phyloP scores from a whole-genome alignment of 2,888 invertebrate genomes.

The Ramazzottius varieornatus region DNA sequence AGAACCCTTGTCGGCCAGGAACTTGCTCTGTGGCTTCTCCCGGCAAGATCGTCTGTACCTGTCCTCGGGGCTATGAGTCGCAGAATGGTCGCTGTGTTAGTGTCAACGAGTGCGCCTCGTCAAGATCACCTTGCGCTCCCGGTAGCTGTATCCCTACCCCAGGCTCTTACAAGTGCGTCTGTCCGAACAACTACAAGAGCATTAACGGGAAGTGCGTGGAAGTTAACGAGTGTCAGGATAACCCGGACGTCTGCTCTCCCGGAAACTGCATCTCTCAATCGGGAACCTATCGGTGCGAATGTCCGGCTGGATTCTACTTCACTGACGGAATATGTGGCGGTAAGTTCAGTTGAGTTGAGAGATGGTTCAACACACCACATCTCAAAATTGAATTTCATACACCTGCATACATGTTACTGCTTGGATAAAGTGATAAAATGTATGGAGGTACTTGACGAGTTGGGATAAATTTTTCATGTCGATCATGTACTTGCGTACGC shows the following conservation, averaged over 20 bases:
- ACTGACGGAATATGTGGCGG: not conserved
- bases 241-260: not conserved
- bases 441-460: too few species aligned
- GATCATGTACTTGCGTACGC: too few species aligned
- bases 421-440: too few species aligned
- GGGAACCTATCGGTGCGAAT: not conserved
- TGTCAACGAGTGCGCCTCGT: not conserved
- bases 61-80: not conserved
- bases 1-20: not conserved
- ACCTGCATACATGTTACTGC: too few species aligned
- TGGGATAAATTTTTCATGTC: too few species aligned
- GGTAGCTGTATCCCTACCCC: not conserved
- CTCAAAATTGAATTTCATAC: too few species aligned
- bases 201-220: not conserved
- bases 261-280: not conserved
- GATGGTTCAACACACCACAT: not conserved
- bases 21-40: not conserved
- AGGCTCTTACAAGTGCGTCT: slow-evolving; percentile 1
- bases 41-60: not conserved
- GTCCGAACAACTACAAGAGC: not conserved
- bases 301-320: not conserved
- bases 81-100: not conserved
- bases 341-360: not conserved
- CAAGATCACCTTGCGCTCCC: not conserved
- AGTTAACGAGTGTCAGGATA: not conserved